Evolutionary conservation across 1,140 invertebrate species (phyloP).

Genomic region (Drosophila obscura): DNA sequence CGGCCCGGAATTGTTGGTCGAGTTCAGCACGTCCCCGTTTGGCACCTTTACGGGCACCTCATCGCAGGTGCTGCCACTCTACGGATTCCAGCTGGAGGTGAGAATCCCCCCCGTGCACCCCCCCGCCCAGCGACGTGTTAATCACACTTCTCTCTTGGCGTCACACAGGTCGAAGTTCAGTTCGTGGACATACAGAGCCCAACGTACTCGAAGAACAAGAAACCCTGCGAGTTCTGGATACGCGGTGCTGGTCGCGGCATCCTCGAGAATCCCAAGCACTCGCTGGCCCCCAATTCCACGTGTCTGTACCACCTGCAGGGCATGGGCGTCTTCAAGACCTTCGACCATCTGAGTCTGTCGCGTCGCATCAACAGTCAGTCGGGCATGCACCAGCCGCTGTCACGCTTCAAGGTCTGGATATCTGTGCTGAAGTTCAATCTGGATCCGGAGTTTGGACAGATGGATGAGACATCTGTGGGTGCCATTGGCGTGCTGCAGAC

Average conservation of each 20-base stretch:
- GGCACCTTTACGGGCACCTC: constrained; percentile 92
- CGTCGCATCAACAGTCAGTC: constrained; percentile 69
- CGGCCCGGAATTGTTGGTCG: constrained; percentile 93
- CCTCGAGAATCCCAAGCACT: constrained; percentile 91
- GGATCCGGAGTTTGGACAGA: constrained; percentile 78
- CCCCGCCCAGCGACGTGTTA: not conserved
- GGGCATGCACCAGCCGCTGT: constrained; percentile 75
- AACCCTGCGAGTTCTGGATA: constrained; percentile 93
- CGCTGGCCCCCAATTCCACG: constrained; percentile 92
- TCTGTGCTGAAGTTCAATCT: constrained; percentile 93
- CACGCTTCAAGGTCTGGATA: constrained; percentile 92
- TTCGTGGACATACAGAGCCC: constrained; percentile 92
- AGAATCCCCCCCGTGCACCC: constrained; percentile 83
- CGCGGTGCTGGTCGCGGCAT: constrained; percentile 90
- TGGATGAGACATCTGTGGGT: constrained; percentile 85
- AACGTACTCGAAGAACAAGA: constrained; percentile 91
- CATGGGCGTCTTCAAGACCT: constrained; percentile 80
- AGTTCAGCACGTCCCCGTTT: constrained; percentile 95
- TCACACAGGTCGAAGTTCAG: constrained; percentile 87
- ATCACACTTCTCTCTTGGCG: constrained; percentile 3
- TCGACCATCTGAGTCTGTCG: constrained; percentile 78
- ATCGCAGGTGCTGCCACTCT: constrained; percentile 89
- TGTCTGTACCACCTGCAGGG: constrained; percentile 92
- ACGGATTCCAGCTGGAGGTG: constrained; percentile 94
- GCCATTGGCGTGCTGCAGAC: constrained; percentile 85